Percentiles rank a stretch among this genome's conserved stretches.
These are phyloP conservation scores for Tetragonula carbonaria DNA, from an alignment of 2,888 invertebrate genomes.

Conservation along the genomic window DNA sequence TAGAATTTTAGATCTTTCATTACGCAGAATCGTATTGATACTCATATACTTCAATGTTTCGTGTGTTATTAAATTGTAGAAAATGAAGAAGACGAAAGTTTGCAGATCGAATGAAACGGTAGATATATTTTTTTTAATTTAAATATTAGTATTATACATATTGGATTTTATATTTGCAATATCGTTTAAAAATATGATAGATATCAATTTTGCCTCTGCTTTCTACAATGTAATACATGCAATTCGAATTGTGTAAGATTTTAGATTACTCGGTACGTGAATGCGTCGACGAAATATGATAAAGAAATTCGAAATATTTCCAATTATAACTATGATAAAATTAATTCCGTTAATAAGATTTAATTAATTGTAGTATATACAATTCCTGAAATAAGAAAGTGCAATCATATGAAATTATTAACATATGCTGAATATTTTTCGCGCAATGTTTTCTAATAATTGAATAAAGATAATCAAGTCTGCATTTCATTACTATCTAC, in stretches of 20 bases:
- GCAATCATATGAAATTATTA: background rate
- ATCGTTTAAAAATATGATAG: background rate
- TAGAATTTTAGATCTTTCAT: background rate
- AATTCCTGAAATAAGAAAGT: background rate
- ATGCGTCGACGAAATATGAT: background rate
- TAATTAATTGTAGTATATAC: background rate
- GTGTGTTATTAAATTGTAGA: background rate
- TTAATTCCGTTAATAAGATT: background rate
- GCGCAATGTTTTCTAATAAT: background rate
- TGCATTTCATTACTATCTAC: background rate
- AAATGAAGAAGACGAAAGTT: background rate
- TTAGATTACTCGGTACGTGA: background rate
- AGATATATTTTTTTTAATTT: background rate
- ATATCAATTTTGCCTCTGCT: background rate
- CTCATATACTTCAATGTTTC: background rate
- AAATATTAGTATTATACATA: background rate
- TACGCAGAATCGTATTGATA: background rate
- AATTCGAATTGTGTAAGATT: too few species aligned
- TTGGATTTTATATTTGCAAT: background rate
- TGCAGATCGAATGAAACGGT: background rate
- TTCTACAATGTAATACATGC: slow-evolving; percentile 3
- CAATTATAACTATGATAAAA: background rate
- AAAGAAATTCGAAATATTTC: background rate
- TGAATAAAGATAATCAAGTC: background rate
- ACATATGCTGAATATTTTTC: background rate